A percentile compares a stretch with the other conserved stretches of the same genome.
phyloP scores from a whole-genome alignment of 1,140 invertebrate genomes.

The Drosophila athabasca region DNA sequence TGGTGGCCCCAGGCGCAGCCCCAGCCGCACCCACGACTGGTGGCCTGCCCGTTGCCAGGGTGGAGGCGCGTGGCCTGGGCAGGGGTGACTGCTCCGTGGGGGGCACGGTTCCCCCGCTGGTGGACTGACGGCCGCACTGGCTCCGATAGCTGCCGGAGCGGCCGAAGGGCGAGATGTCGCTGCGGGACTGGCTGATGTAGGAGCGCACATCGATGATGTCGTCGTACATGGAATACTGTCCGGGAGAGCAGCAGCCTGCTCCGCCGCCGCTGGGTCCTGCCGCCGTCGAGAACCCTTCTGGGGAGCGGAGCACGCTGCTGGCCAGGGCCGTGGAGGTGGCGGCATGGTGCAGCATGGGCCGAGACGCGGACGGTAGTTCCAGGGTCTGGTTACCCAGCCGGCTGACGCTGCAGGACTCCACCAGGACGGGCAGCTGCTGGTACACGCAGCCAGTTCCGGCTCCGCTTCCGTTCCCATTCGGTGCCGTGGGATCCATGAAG shows the following conservation, averaged over 20 bases:
- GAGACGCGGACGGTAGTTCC: conserved; percentile 63
- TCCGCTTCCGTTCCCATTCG: conserved; percentile 57
- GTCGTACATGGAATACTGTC: conserved; percentile 80
- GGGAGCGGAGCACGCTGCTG: conserved; percentile 59
- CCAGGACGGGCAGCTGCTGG: conserved; percentile 87
- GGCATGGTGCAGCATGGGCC: conserved; percentile 65
- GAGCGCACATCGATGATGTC: conserved; percentile 88
- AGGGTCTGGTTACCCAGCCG: conserved; percentile 54
- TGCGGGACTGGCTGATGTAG: conserved; percentile 88
- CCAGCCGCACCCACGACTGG: neutral
- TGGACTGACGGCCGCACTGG: conserved; percentile 85
- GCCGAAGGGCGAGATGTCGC: conserved; percentile 87
- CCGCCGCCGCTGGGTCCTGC: conserved; percentile 24
- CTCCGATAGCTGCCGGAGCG: conserved; percentile 87
- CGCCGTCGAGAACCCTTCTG: conserved; percentile 29
- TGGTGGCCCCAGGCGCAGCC: neutral
- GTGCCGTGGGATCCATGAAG: conserved; percentile 57
- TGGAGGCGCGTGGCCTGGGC: conserved; percentile 86
- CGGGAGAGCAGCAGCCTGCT: conserved; percentile 72
- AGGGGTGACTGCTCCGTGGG: conserved; percentile 83
- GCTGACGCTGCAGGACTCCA: conserved; percentile 84
- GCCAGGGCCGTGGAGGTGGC: conserved; percentile 67
- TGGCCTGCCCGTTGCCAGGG: conserved; percentile 67
- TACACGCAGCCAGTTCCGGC: conserved; percentile 84
- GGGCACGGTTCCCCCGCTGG: conserved; percentile 37